Evolutionary conservation across 1,140 invertebrate genomes (phyloP), one percentile per base, ranked within the genome.

Genomic region (Cecropterus lyciades): DNA sequence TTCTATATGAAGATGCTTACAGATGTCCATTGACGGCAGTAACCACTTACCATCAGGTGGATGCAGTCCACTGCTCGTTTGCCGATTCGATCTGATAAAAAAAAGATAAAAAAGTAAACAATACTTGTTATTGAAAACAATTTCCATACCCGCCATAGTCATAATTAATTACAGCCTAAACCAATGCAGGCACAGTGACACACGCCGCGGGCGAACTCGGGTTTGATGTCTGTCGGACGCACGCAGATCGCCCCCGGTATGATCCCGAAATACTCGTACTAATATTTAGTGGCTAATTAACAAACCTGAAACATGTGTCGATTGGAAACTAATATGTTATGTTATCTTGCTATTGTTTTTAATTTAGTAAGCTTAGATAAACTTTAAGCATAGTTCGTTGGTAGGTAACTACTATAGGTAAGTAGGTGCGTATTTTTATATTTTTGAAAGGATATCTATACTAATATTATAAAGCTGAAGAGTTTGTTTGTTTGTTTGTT

Each of bases 221-320:
- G 48, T 49, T 49, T 49, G 48, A 49, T 49, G 20, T 27, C 48
- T 49, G 48, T 49, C 48, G 17, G 48, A 27, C 20, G 20, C 48
- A 49, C 5, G 20, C 48, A 20, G 45, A 17, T 24, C 24, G 20
- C 20, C 40, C 13, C 7, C 13, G 40, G 40, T 6, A 13, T 20
- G 20, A 20, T n/a, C 37, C 11, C 10, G 13, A 14, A 43, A 43
- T 14, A 14, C 11, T 14, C 10, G 10, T 43, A n/a, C n/a, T n/a
- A 43, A 14, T 43, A 43, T 43, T 43, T 14, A 43, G 40, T 4
- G 13, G 10, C 13, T 43, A 43, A 43, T 43, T 43, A 43, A 43
- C 40, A 5, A 14, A 43, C 14, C 40, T 1, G 6, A 14, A 43
- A 43, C 13, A 43, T 14, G 11, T 43, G 40, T 43, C 40, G 13